A percentile compares a stretch with the other conserved stretches of the same genome.
Evolutionary conservation across 2,797 vertebrate species (phyloP).

Genomic region (Heterohyrax brucei): DNA sequence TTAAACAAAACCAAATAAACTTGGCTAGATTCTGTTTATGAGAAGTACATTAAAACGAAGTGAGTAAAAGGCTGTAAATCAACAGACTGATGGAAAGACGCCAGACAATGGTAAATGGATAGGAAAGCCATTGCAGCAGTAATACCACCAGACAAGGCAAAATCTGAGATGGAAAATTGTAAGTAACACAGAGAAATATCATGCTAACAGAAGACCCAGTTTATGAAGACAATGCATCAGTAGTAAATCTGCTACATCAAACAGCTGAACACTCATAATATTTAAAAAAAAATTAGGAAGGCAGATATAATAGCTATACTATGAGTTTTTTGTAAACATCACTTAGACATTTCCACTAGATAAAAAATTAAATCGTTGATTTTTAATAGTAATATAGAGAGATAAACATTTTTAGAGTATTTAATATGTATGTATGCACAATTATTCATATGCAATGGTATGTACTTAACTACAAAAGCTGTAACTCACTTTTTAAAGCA

Average conservation of each 20-base stretch:
- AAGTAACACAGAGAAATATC: neutral
- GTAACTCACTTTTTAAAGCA: neutral
- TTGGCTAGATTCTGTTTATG: neutral
- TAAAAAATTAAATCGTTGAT: neutral
- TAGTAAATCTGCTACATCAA: neutral
- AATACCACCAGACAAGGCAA: neutral
- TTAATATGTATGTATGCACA: neutral
- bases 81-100: neutral
- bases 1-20: neutral
- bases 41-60: neutral
- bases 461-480: neutral
- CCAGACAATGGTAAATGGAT: neutral
- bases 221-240: neutral
- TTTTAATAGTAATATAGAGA: neutral
- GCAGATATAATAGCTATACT: neutral
- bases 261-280: neutral
- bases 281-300: neutral
- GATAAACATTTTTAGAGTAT: neutral
- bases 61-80: neutral
- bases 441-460: neutral
- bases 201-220: neutral
- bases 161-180: conserved; percentile 18
- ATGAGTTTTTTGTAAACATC: neutral
- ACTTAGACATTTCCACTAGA: neutral
- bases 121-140: neutral